phyloP scores from a whole-genome alignment of 1,140 invertebrate species.

The Maconellicoccus hirsutus region DNA sequence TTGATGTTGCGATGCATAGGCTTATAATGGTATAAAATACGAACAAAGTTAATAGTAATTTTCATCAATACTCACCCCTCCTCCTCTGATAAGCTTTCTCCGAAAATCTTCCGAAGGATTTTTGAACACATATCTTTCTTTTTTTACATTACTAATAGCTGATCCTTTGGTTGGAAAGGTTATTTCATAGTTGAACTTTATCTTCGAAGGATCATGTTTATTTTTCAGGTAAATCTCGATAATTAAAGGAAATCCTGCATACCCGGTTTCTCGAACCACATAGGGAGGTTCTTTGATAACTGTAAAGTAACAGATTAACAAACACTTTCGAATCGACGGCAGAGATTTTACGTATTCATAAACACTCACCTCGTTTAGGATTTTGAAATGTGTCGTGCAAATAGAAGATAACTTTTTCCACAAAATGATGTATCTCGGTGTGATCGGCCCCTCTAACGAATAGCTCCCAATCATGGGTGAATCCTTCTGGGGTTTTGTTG shows the following conservation, averaged over 20 bases:
- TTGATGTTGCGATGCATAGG: too few species aligned
- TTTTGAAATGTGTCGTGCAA: conserved; percentile 86
- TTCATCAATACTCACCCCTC: conserved; percentile 52
- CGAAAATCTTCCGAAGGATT: conserved; percentile 82
- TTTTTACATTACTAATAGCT: conserved; percentile 48
- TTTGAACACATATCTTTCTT: conserved; percentile 66
- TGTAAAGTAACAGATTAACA: conserved; percentile 36
- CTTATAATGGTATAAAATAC: too few species aligned
- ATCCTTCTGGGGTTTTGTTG: conserved; percentile 70
- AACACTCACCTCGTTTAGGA: conserved; percentile 61
- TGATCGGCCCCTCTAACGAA: conserved; percentile 79
- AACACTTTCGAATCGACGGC: conserved; percentile 18
- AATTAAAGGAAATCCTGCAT: conserved; percentile 81
- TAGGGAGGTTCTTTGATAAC: conserved; percentile 87
- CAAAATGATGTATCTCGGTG: conserved; percentile 74
- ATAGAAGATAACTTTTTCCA: conserved; percentile 89
- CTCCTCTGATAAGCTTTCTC: conserved; percentile 73
- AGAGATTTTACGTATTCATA: background rate
- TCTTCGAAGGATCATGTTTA: conserved; percentile 80
- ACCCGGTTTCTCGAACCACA: conserved; percentile 78
- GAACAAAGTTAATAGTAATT: too few species aligned
- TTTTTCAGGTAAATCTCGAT: conserved; percentile 86
- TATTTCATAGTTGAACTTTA: conserved; percentile 75
- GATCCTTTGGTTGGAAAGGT: conserved; percentile 54
- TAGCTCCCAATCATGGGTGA: conserved; percentile 96